Conservation (phyloP, 2,888 invertebrate genomes). For the Ophion obscuratus region DNA sequence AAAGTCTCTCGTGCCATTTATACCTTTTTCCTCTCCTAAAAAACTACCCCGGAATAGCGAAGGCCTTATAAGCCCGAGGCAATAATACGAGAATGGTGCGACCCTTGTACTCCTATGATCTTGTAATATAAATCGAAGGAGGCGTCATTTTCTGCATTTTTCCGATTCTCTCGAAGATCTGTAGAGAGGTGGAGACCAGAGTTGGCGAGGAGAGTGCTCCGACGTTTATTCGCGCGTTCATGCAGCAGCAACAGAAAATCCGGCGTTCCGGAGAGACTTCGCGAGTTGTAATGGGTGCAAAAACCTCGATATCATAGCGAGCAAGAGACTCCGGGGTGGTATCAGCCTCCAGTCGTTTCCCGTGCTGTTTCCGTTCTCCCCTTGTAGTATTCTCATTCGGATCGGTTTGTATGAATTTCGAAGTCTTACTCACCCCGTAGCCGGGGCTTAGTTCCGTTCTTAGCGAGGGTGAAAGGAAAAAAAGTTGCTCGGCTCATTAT, state of each 20-base stretch:
- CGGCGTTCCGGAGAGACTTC: slow-evolving; percentile 17
- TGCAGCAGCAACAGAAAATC: slow-evolving; percentile 30
- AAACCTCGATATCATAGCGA: slow-evolving; percentile 35
- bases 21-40: neutral
- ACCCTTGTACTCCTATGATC: slow-evolving; percentile 16
- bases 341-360: slow-evolving; percentile 22
- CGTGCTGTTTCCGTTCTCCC: slow-evolving; percentile 19
- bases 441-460: neutral
- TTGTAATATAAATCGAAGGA: slow-evolving; percentile 43
- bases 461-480: slow-evolving; percentile 12
- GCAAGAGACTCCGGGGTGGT: neutral
- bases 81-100: slow-evolving; percentile 8
- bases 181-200: slow-evolving; percentile 21
- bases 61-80: neutral
- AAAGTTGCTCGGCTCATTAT: slow-evolving; percentile 68
- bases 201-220: slow-evolving; percentile 28
- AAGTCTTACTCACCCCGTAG: slow-evolving; percentile 39
- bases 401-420: slow-evolving; percentile 52
- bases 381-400: slow-evolving; percentile 36
- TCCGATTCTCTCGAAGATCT: slow-evolving; percentile 4
- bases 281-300: slow-evolving; percentile 54
- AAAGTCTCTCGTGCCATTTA: neutral
- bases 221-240: slow-evolving; percentile 36
- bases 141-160: slow-evolving; percentile 31
- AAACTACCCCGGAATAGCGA: neutral